Evolutionary conservation across 2,797 vertebrate genomes (phyloP), one percentile per base, ranked within the genome.

Genomic region (Pygocentrus nattereri): DNA sequence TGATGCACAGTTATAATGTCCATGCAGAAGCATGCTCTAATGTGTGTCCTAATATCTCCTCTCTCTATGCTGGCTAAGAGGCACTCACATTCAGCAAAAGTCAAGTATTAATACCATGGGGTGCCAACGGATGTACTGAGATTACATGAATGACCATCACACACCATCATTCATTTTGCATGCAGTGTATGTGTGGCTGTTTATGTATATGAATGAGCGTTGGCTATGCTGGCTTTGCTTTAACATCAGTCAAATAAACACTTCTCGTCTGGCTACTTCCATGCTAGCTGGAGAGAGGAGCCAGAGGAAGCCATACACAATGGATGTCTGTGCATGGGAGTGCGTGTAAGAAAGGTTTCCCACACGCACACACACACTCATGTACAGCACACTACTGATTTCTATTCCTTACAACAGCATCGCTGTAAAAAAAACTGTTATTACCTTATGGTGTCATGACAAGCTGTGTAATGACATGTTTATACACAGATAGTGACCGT

Each of bases 311-410:
- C 89, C 61, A 85, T 90, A 93, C 88, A 95, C 94, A 95, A 94
- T 94, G 87, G 93, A 90, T 85, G 88, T 79, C 92, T 91, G 90
- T 83, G 90, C 92, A 94, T 95, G 94, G 93, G 94, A 95, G 93
- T 88, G 87, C 88, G 87, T 90, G 90, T 89, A 91, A 92, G 89
- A 92, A 93, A 88, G 89, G 91, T 94, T 95, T 95, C 93, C 94
- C 94, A 95, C 92, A 95, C 92, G 93, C 87, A 91, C 90, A 85
- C 90, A 88, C 84, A 67, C 67, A 88, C 76, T 68, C 41, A 72
- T 61, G 77, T 64, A 30, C 10, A 38, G 58, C 59, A 52, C 68
- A 62, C 62, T 23, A 61, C 56, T 18, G 56, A 74, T 62, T 62
- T 62, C 59, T 31, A 31, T 16, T 62, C 59, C 59, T 62, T 31